These are phyloP conservation scores for Achatina immaculata DNA, from an alignment of 1,140 invertebrate species.

Conservation along the genomic window DNA sequence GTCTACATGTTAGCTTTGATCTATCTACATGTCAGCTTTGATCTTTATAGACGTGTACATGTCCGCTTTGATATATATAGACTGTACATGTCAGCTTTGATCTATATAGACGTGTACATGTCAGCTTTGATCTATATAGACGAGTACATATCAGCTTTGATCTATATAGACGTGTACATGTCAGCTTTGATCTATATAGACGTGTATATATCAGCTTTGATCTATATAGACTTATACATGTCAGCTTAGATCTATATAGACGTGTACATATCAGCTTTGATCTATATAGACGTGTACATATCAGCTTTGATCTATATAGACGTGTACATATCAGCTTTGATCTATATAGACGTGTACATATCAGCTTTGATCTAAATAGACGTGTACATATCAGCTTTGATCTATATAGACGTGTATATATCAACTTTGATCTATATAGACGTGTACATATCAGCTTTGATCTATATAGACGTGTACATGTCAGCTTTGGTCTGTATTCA, in stretches of 20 bases:
- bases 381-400: too few species aligned
- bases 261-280: too few species aligned
- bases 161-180: background rate
- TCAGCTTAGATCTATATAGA: background rate
- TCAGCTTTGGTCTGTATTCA: background rate
- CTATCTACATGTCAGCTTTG: too few species aligned
- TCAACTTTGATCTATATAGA: slow-evolving; percentile 8
- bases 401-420: slow-evolving; percentile 10
- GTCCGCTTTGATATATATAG: too few species aligned
- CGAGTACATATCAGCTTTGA: background rate
- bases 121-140: background rate
- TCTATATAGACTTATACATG: background rate
- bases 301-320: too few species aligned
- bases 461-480: background rate
- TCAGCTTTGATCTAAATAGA: too few species aligned
- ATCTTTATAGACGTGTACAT: too few species aligned
- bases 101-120: background rate
- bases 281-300: too few species aligned
- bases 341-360: too few species aligned
- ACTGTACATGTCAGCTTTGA: background rate
- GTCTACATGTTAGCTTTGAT: background rate
- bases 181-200: background rate
- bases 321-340: too few species aligned
- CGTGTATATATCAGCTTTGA: slow-evolving; percentile 3
- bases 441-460: background rate